Evolutionary conservation across 2,113 vertebrate genomes (phyloP), one percentile per base, ranked within the genome.

Genomic region (Aldabrachelys gigantea): DNA sequence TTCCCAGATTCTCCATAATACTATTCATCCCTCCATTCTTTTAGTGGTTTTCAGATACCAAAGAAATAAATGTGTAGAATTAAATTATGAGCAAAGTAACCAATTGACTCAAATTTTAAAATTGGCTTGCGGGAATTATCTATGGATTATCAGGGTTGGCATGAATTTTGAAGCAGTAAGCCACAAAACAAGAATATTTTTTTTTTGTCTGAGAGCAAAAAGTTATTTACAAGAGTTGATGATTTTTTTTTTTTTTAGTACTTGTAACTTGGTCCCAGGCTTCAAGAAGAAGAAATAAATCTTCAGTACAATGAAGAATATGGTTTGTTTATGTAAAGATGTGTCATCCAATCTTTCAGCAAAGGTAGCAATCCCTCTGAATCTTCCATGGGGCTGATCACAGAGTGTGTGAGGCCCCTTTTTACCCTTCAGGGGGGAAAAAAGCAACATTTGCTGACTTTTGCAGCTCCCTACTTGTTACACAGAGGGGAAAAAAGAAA

Each of bases 381-480:
- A 78, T 65, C 49, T 65, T 1, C 88, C 85, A 6, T 53, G 31
- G 52, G 57, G 52, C 57, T 84, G 87, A 52, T 92, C 87, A 62
- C 82, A 83, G 35, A 90, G 90, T 84, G 14, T 85, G 41, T 1
- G 38, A 29, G 38, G 59, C 21, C 82, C 25, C 88, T 50, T 54
- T 29, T 47, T 92, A 59, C 8, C 0, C 0, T 72, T 69, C 38
- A 62, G 41, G 81, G 38, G 25, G 84, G 75, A 80, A 92, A 54
- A 53, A 80, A 87, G n/a, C 13, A 50, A 79, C 41, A 50, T 81
- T 89, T 69, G 35, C 49, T 78, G 90, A 62, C 27, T 50, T 95
- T 92, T 88, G 54, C 82, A 57, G 89, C 95, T 92, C 91, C 85
- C 89, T 35, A 25, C 82, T 59, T 92, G 16, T 17, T 89, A 82